Evolutionary conservation across 2,797 vertebrate species (phyloP).

Genomic region (Erithacus rubecula): DNA sequence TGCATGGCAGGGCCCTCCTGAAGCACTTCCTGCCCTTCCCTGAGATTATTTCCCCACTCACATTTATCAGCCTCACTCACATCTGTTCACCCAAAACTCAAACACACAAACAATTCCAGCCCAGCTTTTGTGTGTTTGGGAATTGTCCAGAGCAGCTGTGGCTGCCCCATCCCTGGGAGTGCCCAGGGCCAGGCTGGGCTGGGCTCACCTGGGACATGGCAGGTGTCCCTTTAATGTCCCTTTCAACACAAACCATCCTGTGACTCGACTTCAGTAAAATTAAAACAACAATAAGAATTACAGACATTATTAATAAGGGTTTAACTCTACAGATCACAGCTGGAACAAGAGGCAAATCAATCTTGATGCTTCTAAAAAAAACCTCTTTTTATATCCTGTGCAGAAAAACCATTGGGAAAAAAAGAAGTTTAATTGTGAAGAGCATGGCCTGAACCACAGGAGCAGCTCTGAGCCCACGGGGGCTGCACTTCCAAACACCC

Average conservation of each 20-base stretch:
- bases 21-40: not conserved
- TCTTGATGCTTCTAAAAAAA: not conserved
- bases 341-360: not conserved
- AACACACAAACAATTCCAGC: not conserved
- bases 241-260: not conserved
- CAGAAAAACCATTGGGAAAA: not conserved
- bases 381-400: not conserved
- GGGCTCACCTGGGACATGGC: not conserved
- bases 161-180: not conserved
- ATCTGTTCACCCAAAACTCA: not conserved
- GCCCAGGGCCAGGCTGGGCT: not conserved
- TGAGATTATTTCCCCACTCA: not conserved
- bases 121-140: not conserved
- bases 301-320: not conserved
- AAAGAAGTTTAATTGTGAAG: not conserved
- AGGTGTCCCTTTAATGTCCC: not conserved
- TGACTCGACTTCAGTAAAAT: not conserved
- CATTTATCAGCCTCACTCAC: not conserved
- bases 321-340: not conserved
- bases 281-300: not conserved
- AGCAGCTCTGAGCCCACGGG: not conserved
- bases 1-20: not conserved
- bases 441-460: not conserved
- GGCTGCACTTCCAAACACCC: not conserved
- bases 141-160: not conserved